Conservation (phyloP, 2,888 invertebrate genomes). For the Acrocera orbiculus region DNA sequence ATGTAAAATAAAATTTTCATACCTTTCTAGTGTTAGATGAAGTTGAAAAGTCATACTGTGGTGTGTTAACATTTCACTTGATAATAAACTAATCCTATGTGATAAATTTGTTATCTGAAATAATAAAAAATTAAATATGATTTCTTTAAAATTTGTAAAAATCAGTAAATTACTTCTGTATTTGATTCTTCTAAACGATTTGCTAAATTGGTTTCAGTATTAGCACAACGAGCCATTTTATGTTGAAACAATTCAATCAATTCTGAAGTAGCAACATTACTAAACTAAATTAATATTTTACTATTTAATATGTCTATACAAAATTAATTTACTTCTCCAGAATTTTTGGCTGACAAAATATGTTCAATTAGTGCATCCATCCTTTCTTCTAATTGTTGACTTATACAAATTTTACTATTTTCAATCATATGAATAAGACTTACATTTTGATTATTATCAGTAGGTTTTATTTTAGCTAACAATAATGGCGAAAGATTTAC, state of each 20-base stretch:
- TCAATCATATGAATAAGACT: too few relatives aligned
- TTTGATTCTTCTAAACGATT: constrained; percentile 24
- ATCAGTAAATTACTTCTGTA: constrained; percentile 13
- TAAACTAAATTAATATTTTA: too few relatives aligned
- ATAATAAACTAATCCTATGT: constrained; percentile 23
- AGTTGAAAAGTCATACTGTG: constrained; percentile 26
- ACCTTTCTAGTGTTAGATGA: constrained; percentile 26
- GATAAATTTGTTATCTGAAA: constrained; percentile 20
- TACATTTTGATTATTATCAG: too few relatives aligned
- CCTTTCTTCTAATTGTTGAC: too few relatives aligned
- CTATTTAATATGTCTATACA: too few relatives aligned
- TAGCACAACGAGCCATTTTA: constrained; percentile 24
- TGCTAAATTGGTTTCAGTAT: constrained; percentile 18
- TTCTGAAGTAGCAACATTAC: constrained; percentile 26
- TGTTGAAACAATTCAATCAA: constrained; percentile 27
- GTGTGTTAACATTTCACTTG: constrained; percentile 23
- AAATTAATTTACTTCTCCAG: constrained; percentile 4
- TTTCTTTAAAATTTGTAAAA: too few relatives aligned
- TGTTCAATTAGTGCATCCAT: constrained; percentile 18
- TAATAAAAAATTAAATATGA: constrained; percentile 3
- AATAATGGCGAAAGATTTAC: too few relatives aligned
- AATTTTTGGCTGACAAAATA: constrained; percentile 7
- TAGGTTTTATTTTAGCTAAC: too few relatives aligned
- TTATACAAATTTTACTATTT: too few relatives aligned
- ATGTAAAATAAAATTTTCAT: constrained; percentile 4